These are phyloP conservation scores for Heliconius ethilla DNA, from an alignment of 2,888 invertebrate species.

Conservation along the genomic window DNA sequence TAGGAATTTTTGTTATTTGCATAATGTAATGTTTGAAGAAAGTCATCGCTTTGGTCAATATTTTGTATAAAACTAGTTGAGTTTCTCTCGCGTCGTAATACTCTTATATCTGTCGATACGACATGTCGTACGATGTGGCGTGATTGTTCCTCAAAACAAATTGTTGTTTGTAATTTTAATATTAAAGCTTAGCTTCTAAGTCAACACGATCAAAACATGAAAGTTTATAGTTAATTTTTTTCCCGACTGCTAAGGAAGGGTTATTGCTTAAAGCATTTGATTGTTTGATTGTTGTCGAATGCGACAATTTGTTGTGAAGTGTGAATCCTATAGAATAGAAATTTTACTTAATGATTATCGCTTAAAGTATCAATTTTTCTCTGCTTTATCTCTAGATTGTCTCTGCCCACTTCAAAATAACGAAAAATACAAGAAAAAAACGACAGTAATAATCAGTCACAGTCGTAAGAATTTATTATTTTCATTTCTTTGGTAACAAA, in stretches of 20 bases:
- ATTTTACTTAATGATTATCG: background rate
- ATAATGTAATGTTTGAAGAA: conserved; percentile 47
- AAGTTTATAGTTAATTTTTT: too few relatives aligned
- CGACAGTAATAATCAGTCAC: too few relatives aligned
- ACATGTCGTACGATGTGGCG: conserved; percentile 4
- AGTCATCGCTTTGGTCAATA: conserved; percentile 35
- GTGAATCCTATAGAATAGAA: background rate
- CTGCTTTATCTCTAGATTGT: background rate
- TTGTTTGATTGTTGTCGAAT: too few relatives aligned
- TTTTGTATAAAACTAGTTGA: conserved; percentile 31
- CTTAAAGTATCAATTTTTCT: background rate
- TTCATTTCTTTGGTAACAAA: too few relatives aligned
- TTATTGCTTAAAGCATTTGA: too few relatives aligned
- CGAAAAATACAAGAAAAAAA: background rate
- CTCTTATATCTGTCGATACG: conserved; percentile 7
- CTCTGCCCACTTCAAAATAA: background rate
- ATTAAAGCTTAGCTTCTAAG: too few relatives aligned
- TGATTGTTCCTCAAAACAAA: too few relatives aligned
- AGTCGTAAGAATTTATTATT: too few relatives aligned
- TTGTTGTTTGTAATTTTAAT: too few relatives aligned
- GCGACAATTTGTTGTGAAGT: too few relatives aligned
- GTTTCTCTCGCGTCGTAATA: conserved; percentile 33
- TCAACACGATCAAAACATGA: too few relatives aligned
- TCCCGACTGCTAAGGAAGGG: too few relatives aligned
- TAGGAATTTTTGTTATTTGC: conserved; percentile 50